Percentiles rank a stretch among this genome's conserved stretches.
These are phyloP conservation scores for Electrophaes corylata DNA, from an alignment of 2,888 invertebrate species.

Conservation along the genomic window DNA sequence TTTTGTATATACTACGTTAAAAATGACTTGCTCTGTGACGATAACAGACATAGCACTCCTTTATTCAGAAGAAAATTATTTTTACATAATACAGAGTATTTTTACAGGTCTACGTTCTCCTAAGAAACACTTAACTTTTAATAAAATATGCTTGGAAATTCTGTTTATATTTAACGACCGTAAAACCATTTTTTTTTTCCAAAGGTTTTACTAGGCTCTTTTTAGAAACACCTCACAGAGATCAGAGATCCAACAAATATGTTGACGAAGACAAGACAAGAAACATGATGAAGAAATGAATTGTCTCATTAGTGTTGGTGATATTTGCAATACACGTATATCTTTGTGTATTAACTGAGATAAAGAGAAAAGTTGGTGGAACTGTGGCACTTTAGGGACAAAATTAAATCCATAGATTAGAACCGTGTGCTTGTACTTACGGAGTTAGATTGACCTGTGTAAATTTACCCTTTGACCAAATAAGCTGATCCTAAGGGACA, in stretches of 20 bases:
- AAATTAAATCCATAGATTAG: slow-evolving; percentile 69
- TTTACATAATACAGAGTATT: slow-evolving; percentile 24
- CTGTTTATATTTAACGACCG: not conserved
- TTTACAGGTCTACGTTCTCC: not conserved
- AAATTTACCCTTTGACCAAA: slow-evolving; percentile 74
- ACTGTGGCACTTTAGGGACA: slow-evolving; percentile 44
- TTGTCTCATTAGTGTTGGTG: not conserved
- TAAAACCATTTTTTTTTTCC: not conserved
- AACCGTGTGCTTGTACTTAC: slow-evolving; percentile 53
- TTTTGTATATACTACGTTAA: slow-evolving; percentile 68
- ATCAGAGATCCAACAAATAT: no score
- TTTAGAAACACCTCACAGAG: not conserved
- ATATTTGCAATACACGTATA: slow-evolving; percentile 12
- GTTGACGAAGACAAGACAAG: not conserved
- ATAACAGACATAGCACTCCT: slow-evolving; percentile 66
- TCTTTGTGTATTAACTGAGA: slow-evolving; percentile 18
- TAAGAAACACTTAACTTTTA: not conserved
- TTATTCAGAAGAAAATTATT: slow-evolving; percentile 62
- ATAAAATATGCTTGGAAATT: not conserved
- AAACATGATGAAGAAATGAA: not conserved
- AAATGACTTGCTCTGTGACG: slow-evolving; percentile 67
- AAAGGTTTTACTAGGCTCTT: not conserved
- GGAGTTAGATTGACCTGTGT: slow-evolving; percentile 73
- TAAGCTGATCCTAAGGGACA: slow-evolving; percentile 66
- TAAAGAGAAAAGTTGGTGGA: slow-evolving; percentile 27